Base-by-base conservation (phyloP, 1,140 invertebrate genomes). In the Plectrocnemia conspersa region DNA sequence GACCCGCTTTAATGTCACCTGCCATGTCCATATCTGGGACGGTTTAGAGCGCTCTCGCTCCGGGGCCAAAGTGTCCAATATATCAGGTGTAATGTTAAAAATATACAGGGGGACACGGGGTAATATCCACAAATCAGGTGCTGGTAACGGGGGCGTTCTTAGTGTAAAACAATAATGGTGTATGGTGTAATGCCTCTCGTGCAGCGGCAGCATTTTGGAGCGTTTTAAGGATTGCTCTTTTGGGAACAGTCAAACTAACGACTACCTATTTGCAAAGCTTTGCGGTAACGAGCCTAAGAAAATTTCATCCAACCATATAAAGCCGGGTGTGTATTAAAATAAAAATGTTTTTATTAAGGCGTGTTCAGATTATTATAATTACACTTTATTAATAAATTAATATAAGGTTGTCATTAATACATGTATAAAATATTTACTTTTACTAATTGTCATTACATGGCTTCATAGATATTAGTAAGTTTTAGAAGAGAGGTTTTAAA, bases 121-220 rank as follows among this genome's bases (percentile, higher is more conserved):
- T 40, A 54, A 54, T 54, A 54, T 45, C 52, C 41, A 54, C 52
- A 54, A 54, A 54, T 54, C 52, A 54, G 52, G 41, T 45, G 23
- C 18, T 35, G 19, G 24, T 11, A 13, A 47, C 44, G 21, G 44
- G n/a, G n/a, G 21, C 23, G 27, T 47, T 47, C 44, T 47, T 47
- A 47, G 44, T 27, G 27, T n/a, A n/a, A 47, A 47, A 47, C 44
- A 47, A 47, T 47, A 47, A 47, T 29, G 44, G 44, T 47, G 24
- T 25, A 47, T 18, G 15, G 7, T 27, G 24, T 21, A n/a, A 3
- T n/a, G 13, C n/a, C 4, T 18, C 11, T n/a, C 5, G 40, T 22
- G 40, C 16, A 22, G 16, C 21, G 40, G 23, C 15, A 23, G 44
- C 24, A 22, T 47, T 47, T 47, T 18, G 40, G 40, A 25, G 33